phyloP scores from a whole-genome alignment of 2,888 invertebrate species.

The Cryptocephalus moraei region DNA sequence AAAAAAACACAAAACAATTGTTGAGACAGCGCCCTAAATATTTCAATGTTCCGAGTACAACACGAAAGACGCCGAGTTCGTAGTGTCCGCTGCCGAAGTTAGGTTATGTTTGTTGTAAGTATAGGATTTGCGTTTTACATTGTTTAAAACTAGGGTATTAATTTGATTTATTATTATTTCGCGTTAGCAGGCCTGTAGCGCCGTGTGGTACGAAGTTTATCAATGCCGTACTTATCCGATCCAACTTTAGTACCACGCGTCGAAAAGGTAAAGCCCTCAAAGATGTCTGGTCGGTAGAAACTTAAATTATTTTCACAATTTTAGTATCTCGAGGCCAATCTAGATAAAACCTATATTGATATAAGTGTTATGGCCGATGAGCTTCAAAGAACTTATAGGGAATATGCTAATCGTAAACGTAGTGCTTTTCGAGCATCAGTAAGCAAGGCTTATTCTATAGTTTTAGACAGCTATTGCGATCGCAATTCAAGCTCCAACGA shows the following conservation, averaged over 20 bases:
- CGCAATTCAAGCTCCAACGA: constrained; percentile 41
- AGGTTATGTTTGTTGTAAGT: too few species aligned
- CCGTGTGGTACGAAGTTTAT: too few species aligned
- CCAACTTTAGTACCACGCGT: constrained; percentile 42
- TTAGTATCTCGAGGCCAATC: constrained; percentile 70
- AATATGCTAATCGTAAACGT: constrained; percentile 72
- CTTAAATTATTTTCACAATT: constrained; percentile 16
- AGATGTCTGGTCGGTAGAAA: background rate
- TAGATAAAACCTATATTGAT: constrained; percentile 70
- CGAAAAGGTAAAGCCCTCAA: constrained; percentile 36
- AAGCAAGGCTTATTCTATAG: constrained; percentile 65
- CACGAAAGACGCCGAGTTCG: too few species aligned
- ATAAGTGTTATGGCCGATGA: constrained; percentile 75
- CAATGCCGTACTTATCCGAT: constrained; percentile 34
- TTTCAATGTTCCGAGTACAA: too few species aligned
- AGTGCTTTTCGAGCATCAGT: constrained; percentile 69
- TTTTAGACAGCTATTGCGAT: constrained; percentile 54
- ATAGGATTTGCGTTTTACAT: too few species aligned
- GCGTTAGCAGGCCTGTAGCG: too few species aligned
- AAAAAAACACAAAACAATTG: too few species aligned
- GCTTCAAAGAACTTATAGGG: constrained; percentile 62
- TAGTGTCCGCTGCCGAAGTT: too few species aligned
- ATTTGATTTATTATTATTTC: too few species aligned
- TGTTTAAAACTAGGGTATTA: too few species aligned
- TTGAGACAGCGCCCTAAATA: too few species aligned